Conservation (phyloP, 1,140 invertebrate genomes). For the Trichomalopsis sarcophagae region DNA sequence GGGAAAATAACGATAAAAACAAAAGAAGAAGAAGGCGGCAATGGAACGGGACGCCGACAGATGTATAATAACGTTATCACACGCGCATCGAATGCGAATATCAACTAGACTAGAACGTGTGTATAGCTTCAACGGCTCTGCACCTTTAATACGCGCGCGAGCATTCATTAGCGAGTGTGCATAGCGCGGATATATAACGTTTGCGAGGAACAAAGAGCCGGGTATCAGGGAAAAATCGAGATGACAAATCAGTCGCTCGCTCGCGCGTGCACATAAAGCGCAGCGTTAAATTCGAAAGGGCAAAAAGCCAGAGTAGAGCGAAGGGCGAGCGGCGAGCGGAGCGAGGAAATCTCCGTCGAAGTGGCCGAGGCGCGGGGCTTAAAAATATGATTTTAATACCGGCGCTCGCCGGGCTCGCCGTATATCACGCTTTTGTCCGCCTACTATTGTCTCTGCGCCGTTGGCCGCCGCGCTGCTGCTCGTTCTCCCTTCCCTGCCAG, state of each 20-base stretch:
- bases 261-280: not conserved
- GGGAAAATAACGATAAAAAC: not conserved
- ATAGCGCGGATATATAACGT: not conserved
- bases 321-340: not conserved
- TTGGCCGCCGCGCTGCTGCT: conserved; percentile 52
- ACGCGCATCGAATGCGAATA: not conserved
- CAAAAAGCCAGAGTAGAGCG: not conserved
- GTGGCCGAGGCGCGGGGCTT: conserved; percentile 60
- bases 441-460: conserved; percentile 69
- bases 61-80: too few relatives aligned
- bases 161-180: not conserved
- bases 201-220: not conserved
- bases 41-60: too few relatives aligned
- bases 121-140: too few relatives aligned
- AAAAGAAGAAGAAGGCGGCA: not conserved
- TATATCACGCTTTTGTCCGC: conserved; percentile 73
- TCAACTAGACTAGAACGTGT: too few relatives aligned
- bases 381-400: conserved; percentile 75
- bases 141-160: too few relatives aligned
- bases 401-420: conserved; percentile 63
- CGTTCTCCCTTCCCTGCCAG: conserved; percentile 13
- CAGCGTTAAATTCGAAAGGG: not conserved
- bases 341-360: conserved; percentile 4
- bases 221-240: conserved; percentile 34
- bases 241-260: conserved; percentile 30